A percentile compares a stretch with the other conserved stretches of the same genome.
These are phyloP conservation scores for Akabosia matsudoensis DNA, from an alignment of 1,140 invertebrate species.

Conservation along the genomic window DNA sequence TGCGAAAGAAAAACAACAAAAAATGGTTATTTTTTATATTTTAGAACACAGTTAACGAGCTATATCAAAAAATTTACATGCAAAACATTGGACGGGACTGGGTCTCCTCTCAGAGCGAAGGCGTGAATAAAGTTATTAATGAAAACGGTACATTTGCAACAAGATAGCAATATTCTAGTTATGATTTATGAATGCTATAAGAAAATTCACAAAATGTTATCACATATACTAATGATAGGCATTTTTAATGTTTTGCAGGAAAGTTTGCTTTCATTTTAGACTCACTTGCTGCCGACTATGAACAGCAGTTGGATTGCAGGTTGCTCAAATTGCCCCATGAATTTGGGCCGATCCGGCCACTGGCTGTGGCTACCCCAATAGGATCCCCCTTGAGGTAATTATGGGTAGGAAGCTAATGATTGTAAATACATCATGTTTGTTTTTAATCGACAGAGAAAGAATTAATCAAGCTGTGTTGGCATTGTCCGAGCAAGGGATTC, in stretches of 20 bases:
- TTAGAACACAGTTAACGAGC: background rate
- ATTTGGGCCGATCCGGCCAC: background rate
- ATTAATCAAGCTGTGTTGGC: background rate
- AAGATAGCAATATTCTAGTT: too few relatives aligned
- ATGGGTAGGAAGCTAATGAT: background rate
- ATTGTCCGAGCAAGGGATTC: background rate
- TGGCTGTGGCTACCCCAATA: background rate
- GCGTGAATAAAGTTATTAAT: background rate
- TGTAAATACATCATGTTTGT: background rate
- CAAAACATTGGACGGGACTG: background rate
- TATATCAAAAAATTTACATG: background rate
- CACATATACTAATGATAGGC: too few relatives aligned
- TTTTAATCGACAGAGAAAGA: background rate
- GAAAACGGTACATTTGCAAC: background rate
- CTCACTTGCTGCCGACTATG: background rate
- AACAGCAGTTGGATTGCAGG: background rate
- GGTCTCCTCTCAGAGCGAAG: background rate
- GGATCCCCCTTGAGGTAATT: background rate
- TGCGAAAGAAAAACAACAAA: background rate
- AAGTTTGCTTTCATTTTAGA: background rate
- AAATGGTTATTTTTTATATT: too few relatives aligned
- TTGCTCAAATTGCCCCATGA: background rate
- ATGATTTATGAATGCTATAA: too few relatives aligned
- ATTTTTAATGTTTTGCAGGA: background rate
- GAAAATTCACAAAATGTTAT: too few relatives aligned